Conservation (phyloP, 2,797 vertebrate species). For the Catostomus latipinnis region DNA sequence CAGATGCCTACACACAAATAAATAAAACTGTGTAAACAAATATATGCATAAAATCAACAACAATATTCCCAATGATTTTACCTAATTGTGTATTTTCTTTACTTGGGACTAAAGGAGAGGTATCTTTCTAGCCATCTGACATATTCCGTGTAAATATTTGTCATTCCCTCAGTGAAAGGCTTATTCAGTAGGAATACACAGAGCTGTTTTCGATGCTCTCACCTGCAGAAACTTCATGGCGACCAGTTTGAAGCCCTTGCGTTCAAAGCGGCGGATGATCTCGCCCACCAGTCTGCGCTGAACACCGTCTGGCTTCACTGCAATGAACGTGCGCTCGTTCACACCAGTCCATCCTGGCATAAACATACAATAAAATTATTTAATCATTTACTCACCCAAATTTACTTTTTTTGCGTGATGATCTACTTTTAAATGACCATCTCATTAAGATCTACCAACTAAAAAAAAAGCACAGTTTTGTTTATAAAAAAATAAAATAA, state of each 20-base stretch:
- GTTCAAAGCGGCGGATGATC: slow-evolving; percentile 80
- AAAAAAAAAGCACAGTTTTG: too few species aligned
- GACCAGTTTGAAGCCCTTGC: slow-evolving; percentile 87
- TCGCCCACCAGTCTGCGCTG: slow-evolving; percentile 91
- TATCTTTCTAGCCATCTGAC: too few species aligned
- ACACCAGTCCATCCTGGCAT: slow-evolving; percentile 75
- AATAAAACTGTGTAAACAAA: slow-evolving; percentile 12
- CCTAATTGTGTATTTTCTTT: too few species aligned
- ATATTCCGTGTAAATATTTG: too few species aligned
- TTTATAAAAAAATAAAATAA: too few species aligned
- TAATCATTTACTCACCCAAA: too few species aligned
- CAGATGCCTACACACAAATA: slow-evolving; percentile 79
- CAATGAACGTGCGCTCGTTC: slow-evolving; percentile 91
- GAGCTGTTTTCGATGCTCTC: neutral
- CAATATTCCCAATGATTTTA: neutral
- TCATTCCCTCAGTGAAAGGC: too few species aligned
- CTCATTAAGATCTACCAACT: too few species aligned
- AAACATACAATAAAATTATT: neutral
- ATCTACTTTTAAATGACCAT: too few species aligned
- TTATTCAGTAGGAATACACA: too few species aligned
- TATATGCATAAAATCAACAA: neutral
- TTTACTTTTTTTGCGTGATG: too few species aligned
- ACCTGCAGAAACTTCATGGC: slow-evolving; percentile 92
- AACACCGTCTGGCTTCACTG: slow-evolving; percentile 92
- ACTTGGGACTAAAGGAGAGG: too few species aligned